Evolutionary conservation across 1,140 invertebrate genomes (phyloP).

Genomic region (Stegodyphus mimosarum): DNA sequence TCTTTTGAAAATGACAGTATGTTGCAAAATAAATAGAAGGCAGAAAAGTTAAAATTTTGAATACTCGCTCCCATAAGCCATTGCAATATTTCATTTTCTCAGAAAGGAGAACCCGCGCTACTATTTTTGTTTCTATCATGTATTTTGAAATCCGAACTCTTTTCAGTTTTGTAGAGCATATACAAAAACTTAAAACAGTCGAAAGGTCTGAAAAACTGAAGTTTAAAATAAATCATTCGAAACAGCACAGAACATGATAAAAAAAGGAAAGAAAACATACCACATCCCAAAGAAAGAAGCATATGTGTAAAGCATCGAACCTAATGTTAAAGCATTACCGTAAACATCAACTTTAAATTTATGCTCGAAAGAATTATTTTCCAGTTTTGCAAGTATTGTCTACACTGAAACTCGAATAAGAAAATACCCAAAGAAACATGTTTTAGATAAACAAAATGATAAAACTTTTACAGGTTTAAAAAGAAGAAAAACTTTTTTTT

Average conservation of each 20-base stretch:
- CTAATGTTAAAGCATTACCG: slow-evolving; percentile 13
- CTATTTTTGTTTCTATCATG: too few relatives aligned
- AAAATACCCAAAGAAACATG: too few relatives aligned
- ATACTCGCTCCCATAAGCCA: too few relatives aligned
- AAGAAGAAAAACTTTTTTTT: too few relatives aligned
- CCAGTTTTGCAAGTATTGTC: slow-evolving; percentile 21
- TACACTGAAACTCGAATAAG: not conserved
- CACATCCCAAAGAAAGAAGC: not conserved
- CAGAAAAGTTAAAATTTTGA: too few relatives aligned
- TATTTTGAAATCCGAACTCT: too few relatives aligned
- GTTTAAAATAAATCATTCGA: slow-evolving; percentile 26
- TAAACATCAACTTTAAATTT: slow-evolving; percentile 38
- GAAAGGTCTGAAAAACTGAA: slow-evolving; percentile 24
- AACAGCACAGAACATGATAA: slow-evolving; percentile 30
- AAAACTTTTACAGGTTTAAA: too few relatives aligned
- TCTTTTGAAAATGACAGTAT: too few relatives aligned
- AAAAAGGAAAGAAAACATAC: slow-evolving; percentile 12
- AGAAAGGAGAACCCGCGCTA: not conserved
- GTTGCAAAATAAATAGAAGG: too few relatives aligned
- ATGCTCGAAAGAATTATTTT: slow-evolving; percentile 33
- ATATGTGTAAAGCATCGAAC: slow-evolving; percentile 1
- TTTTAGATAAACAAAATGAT: too few relatives aligned
- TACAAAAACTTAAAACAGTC: slow-evolving; percentile 20
- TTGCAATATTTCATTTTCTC: too few relatives aligned
- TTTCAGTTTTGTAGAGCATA: too few relatives aligned